Percentiles rank a stretch among this genome's conserved stretches.
Evolutionary conservation across 2,797 vertebrate species (phyloP).

Genomic region (Brachymystax lenok): DNA sequence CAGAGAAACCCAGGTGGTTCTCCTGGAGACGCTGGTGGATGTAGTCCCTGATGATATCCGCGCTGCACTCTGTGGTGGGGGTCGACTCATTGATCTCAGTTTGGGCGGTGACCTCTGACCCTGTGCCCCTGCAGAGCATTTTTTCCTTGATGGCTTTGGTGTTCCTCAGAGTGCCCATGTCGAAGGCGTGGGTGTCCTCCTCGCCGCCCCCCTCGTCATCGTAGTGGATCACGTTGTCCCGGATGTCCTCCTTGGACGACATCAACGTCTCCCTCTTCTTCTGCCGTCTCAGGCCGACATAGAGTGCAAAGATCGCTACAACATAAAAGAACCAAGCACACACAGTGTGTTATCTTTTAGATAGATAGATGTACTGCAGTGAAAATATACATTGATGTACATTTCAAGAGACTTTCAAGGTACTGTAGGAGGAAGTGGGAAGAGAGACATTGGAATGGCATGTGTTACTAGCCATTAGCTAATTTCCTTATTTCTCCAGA

Average conservation of each 20-base stretch:
- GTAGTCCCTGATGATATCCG: conserved; percentile 82
- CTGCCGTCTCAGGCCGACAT: conserved; percentile 79
- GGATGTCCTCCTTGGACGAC: conserved; percentile 86
- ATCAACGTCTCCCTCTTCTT: conserved; percentile 84
- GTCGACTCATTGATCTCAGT: conserved; percentile 34
- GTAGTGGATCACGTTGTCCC: conserved; percentile 87
- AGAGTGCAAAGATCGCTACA: conserved; percentile 81
- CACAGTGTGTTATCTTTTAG: background rate
- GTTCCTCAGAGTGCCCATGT: conserved; percentile 84
- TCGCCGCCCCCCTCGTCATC: conserved; percentile 88
- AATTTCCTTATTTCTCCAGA: conserved; percentile 24
- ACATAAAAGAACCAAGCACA: background rate
- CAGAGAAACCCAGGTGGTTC: conserved; percentile 74
- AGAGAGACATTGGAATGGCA: conserved; percentile 19
- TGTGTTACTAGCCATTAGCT: conserved; percentile 47
- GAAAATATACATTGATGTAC: background rate
- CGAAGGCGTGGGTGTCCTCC: conserved; percentile 86
- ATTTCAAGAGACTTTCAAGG: background rate
- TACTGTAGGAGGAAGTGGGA: background rate
- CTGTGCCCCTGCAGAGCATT: conserved; percentile 34
- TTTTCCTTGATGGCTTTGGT: conserved; percentile 62
- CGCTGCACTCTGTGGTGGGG: conserved; percentile 60
- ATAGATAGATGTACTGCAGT: background rate
- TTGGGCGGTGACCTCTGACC: conserved; percentile 2
- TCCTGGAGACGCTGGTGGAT: conserved; percentile 84